Base-by-base conservation (phyloP, 2,113 vertebrate genomes). In the Trogon melanurus region DNA sequence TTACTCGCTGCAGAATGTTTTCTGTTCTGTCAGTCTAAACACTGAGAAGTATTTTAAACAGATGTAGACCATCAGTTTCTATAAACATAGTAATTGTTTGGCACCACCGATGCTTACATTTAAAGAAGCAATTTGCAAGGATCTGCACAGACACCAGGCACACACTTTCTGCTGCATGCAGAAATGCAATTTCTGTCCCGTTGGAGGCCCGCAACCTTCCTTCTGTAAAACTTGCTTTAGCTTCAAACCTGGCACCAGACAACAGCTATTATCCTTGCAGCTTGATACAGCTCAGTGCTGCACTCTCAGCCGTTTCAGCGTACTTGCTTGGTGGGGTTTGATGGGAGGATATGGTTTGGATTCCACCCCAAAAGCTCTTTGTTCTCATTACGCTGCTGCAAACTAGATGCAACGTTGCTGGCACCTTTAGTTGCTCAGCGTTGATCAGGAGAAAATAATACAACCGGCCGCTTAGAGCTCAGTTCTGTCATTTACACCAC, bases 61-160 rank as follows among this genome's bases (percentile, higher is more conserved):
- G 98, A 98, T 98, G 98, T 96, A 87, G 96, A 89, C 78, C 92
- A 90, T 98, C 98, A 96, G 88, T 96, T 96, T 97, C 95, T 97
- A 82, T 98, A 98, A 98, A 98, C 97, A 97, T 82, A 1, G 16
- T 97, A 97, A 98, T 98, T 97, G 97, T 96, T 98, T 98, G 98
- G 98, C 98, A 98, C 93, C 72, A 61, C 89, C 5, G 45, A 18
- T 93, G 97, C 97, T 98, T 98, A 98, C 70, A 61, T 79, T 76
- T 85, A 97, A 94, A 97, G 96, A 96, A 86, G 89, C 93, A 94
- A 87, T 97, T 97, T 97, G 90, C 85, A 94, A 91, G 85, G 89
- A 93, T 95, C 92, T 11, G 36, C 93, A 38, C 94, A 97, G 97
- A 95, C 45, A 91, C 92, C 95, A 95, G 80, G 71, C 82, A 4